Conservation (phyloP, 1,140 invertebrate species). For the Bombus pyrosoma region DNA sequence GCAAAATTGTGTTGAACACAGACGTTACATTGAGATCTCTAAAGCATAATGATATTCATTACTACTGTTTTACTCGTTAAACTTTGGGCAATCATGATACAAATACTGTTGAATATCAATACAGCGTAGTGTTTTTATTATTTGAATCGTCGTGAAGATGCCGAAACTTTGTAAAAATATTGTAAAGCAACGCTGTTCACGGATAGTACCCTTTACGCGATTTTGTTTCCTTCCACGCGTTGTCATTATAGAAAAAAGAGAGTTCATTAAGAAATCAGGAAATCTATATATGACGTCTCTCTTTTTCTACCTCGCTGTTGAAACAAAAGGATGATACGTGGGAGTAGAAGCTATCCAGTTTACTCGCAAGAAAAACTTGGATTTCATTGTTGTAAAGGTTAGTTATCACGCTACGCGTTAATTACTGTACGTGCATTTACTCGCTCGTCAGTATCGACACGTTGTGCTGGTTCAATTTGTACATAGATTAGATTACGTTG, state of each 20-base stretch:
- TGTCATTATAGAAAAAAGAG: not conserved
- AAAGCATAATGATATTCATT: slow-evolving; percentile 66
- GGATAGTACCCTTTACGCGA: not conserved
- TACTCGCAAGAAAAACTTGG: not conserved
- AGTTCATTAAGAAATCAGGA: not conserved
- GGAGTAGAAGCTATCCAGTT: not conserved
- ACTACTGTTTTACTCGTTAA: slow-evolving; percentile 12
- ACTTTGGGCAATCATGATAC: not conserved
- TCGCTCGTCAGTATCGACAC: slow-evolving; percentile 39
- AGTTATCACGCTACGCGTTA: not conserved
- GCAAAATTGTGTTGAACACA: not conserved
- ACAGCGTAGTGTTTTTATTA: slow-evolving; percentile 23
- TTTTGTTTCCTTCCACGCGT: not conserved
- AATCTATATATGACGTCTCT: not conserved
- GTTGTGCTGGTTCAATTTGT: slow-evolving; percentile 74
- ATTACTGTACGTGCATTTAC: not conserved
- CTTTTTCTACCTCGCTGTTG: not conserved
- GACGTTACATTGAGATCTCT: slow-evolving; percentile 57
- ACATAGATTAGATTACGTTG: slow-evolving; percentile 70
- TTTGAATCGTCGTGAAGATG: slow-evolving; percentile 20
- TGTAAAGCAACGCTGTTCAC: not conserved
- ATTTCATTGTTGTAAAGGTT: not conserved
- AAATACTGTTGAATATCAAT: slow-evolving; percentile 28
- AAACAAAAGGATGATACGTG: not conserved
- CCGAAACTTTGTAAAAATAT: slow-evolving; percentile 10